Evolutionary conservation across 2,888 invertebrate species (phyloP), one percentile per base, ranked within the genome.

Genomic region (Melinopterus prodromus): DNA sequence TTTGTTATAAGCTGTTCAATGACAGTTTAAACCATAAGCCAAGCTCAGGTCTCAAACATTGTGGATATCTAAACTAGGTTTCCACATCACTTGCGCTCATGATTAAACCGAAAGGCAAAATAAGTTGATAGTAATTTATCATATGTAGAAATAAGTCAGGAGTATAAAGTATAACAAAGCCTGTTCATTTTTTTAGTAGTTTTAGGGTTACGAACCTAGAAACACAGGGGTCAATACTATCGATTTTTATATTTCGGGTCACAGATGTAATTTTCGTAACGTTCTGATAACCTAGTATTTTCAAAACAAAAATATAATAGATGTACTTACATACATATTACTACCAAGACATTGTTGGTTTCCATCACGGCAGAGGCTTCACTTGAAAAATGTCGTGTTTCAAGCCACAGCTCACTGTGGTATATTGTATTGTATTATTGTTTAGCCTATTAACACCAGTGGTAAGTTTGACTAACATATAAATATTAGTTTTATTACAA

Each of bases 141-240:
- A 2, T 26, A 26, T 26, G 1, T 1, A 26, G 26, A 26, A 26
- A 26, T 26, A 26, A 26, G 26, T 26, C 26, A 1, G 26, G 26
- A 26, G 26, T 26, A 26, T 26, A 26, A 26, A 26, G 2, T 26
- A 26, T 26, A 26, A 26, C 26, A 2, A 26, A 26, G 26, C 3
- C 26, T 26, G 26, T 26, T 26, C 26, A 26, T 26, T 26, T 26
- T 26, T 26, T 26, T 26, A 26, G 26, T 26, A 26, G 26, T 26
- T 26, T 26, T 26, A 26, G 26, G 3, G 26, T 26, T 26, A 26
- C 26, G 26, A 26, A 26, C 26, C 3, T 26, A 1, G 26, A 26
- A 26, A 26, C 12, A 53, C 53, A 37, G 37, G 76, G 76, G 37
- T 76, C 3, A 38, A 76, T 16, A 76, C 14, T 12, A 53, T 9